Base-by-base conservation (phyloP, 2,113 vertebrate genomes). In the Leucopsar rothschildi region DNA sequence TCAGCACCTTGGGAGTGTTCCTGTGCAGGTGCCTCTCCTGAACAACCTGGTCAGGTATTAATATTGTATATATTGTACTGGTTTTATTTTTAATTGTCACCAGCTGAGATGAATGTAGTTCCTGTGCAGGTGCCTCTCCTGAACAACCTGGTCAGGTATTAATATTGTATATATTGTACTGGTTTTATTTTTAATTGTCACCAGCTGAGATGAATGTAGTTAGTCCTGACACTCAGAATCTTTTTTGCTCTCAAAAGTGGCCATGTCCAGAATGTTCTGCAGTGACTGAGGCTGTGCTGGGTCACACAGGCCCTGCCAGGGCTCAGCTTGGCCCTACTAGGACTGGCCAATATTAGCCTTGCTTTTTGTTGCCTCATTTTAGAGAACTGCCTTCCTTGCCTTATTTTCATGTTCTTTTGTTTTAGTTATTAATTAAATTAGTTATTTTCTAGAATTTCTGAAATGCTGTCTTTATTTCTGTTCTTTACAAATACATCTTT, bases 41-140 rank as follows among this genome's bases (percentile, higher is more conserved):
- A 73, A 9, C 12, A 52, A 27, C 40, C 18, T 4, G 63, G 63
- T 13, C 14, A 29, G 10, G 5, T 0, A 7, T 0, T 65, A 5
- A 42, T 16, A 57, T 19, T 27, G 40, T 28, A 2, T 44, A 10
- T 52, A 20, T 85, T 71, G 27, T 15, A 4, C 14, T 57, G 25
- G 3, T 77, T 69, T 50, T 16, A 5, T 23, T 29, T 72, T 29
- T 6, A 9, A 35, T 2, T 57, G 42, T 52, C 42, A 53, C 24
- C 29, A 57, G 64, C 40, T 31, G 59, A 69, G 55, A 10, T 55
- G 40, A 50, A n/a, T 1, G 28, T 1, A 52, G 11, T 27, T 11
- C 19, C 61, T 56, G 23, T 1, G 29, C 35, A 37, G 37, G 21
- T 3, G 1, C 22, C 35, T 47, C 29, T 55, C 40, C 82, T 21